Percentiles rank a stretch among this genome's conserved stretches.
These are phyloP conservation scores for Drosophila cognata DNA, from an alignment of 2,888 invertebrate genomes.

Conservation along the genomic window DNA sequence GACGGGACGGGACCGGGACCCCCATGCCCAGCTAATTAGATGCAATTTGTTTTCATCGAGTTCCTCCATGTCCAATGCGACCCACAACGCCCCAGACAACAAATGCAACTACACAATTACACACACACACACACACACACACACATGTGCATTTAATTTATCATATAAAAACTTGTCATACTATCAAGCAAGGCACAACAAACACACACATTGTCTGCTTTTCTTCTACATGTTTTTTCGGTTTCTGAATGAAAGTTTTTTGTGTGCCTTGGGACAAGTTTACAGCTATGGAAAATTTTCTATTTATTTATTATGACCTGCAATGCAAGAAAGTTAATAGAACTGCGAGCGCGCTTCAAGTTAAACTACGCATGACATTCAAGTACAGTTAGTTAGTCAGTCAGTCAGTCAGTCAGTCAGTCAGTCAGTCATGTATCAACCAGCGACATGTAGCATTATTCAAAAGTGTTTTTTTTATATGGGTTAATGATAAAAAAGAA, in stretches of 20 bases:
- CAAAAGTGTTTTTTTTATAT: constrained; percentile 6
- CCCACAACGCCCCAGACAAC: constrained; percentile 49
- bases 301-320: constrained; percentile 35
- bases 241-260: constrained; percentile 53
- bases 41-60: constrained; percentile 75
- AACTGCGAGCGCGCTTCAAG: constrained; percentile 35
- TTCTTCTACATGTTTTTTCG: neutral
- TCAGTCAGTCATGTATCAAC: constrained; percentile 11
- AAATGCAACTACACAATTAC: constrained; percentile 11
- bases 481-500: constrained; percentile 11
- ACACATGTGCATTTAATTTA: constrained; percentile 36
- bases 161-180: constrained; percentile 48
- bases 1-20: constrained; percentile 33
- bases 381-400: constrained; percentile 21
- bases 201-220: constrained; percentile 14
- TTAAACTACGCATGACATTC: constrained; percentile 57
- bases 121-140: constrained; percentile 5
- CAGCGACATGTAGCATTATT: constrained; percentile 22
- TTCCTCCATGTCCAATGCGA: constrained; percentile 33
- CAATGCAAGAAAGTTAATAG: constrained; percentile 50
- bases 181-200: constrained; percentile 28
- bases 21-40: constrained; percentile 59
- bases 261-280: constrained; percentile 33
- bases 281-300: constrained; percentile 40
- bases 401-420: neutral